phyloP scores from a whole-genome alignment of 2,888 invertebrate species.

The Brenthis ino region DNA sequence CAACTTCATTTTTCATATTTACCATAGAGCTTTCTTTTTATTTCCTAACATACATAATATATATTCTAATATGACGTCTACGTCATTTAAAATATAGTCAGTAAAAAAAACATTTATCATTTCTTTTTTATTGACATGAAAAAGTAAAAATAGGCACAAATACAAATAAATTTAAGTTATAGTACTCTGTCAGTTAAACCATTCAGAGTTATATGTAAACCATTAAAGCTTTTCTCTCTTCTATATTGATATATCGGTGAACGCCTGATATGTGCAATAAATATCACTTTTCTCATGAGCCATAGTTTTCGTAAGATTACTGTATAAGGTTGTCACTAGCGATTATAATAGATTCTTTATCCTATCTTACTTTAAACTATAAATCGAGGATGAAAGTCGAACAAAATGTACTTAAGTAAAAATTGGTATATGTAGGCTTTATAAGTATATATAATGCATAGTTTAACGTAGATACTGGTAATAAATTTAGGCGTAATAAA shows the following conservation, averaged over 20 bases:
- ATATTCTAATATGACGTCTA: too few relatives aligned
- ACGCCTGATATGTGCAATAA: conserved; percentile 58
- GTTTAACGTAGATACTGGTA: conserved; percentile 73
- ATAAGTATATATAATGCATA: conserved; percentile 81
- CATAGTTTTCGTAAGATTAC: conserved; percentile 61
- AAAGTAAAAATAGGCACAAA: too few relatives aligned
- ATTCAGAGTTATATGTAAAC: conserved; percentile 36
- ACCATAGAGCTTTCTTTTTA: background rate
- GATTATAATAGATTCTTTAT: conserved; percentile 61
- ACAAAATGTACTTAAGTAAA: conserved; percentile 82
- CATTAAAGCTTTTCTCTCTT: conserved; percentile 38
- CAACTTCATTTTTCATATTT: conserved; percentile 24
- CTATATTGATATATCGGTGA: conserved; percentile 44
- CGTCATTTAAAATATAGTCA: background rate
- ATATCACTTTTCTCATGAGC: conserved; percentile 48
- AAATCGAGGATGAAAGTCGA: conserved; percentile 73
- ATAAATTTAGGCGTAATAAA: conserved; percentile 67
- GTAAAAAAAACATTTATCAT: background rate
- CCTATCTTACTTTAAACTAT: conserved; percentile 55
- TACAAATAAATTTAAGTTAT: background rate
- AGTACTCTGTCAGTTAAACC: background rate
- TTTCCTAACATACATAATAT: background rate
- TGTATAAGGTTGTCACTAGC: conserved; percentile 76
- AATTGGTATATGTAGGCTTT: conserved; percentile 80
- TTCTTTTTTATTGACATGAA: too few relatives aligned